Conservation (phyloP, 2,113 vertebrate genomes). For the Catagonus wagneri region DNA sequence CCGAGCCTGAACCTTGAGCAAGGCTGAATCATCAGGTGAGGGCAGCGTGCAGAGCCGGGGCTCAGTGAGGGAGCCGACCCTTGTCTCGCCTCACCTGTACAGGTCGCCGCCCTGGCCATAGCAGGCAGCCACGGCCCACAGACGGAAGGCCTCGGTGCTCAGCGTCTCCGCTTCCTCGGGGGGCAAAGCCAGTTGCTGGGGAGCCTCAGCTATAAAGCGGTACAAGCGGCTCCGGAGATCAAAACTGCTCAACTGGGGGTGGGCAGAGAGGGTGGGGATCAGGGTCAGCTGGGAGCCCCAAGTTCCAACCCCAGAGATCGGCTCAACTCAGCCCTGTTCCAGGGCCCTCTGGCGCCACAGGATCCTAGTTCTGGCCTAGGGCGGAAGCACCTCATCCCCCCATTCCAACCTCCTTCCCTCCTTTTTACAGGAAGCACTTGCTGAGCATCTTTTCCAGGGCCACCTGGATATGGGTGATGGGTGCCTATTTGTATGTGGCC, state of each 20-base stretch:
- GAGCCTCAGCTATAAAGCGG: slow-evolving; percentile 92
- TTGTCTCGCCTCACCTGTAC: slow-evolving; percentile 89
- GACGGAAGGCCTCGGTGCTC: slow-evolving; percentile 91
- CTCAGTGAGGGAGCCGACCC: not conserved
- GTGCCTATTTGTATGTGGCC: not conserved
- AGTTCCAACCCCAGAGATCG: not conserved
- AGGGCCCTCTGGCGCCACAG: not conserved
- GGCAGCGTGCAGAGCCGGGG: not conserved
- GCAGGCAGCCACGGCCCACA: slow-evolving; percentile 93
- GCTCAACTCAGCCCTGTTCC: not conserved
- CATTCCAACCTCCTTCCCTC: not conserved
- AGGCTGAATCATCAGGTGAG: not conserved
- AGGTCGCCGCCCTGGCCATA: slow-evolving; percentile 94
- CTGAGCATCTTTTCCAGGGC: not conserved
- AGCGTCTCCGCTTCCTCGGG: slow-evolving; percentile 89
- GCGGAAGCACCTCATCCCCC: not conserved
- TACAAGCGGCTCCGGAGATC: slow-evolving; percentile 91
- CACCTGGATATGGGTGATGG: not conserved
- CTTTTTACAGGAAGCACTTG: not conserved
- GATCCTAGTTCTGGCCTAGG: not conserved
- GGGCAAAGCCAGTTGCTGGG: slow-evolving; percentile 90
- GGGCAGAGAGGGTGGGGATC: not conserved
- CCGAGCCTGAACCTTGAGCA: not conserved
- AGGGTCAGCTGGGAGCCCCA: not conserved
- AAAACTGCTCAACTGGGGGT: slow-evolving; percentile 88